Conservation (phyloP, 2,797 vertebrate species). For the Hippocampus kuda region DNA sequence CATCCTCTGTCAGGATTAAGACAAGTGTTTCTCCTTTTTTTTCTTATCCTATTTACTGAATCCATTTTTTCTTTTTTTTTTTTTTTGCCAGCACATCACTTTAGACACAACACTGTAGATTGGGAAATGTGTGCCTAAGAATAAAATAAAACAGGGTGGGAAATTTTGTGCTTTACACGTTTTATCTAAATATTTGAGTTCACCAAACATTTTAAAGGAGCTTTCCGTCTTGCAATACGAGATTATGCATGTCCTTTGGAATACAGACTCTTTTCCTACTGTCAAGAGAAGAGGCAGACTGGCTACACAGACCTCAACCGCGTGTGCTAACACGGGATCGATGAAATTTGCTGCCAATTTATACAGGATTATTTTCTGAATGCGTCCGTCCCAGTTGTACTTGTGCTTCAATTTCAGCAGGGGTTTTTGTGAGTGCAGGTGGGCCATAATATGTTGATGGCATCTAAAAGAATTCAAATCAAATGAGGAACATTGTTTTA, state of each 20-base stretch:
- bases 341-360: conserved; percentile 61
- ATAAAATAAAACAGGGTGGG: conserved; percentile 64
- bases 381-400: conserved; percentile 51
- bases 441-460: conserved; percentile 31
- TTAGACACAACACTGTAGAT: conserved; percentile 99
- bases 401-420: conserved; percentile 48
- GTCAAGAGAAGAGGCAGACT: conserved; percentile 51
- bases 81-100: conserved; percentile 86
- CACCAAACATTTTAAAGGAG: conserved; percentile 64
- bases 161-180: conserved; percentile 59
- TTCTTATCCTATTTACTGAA: conserved; percentile 61
- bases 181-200: conserved; percentile 52
- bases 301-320: conserved; percentile 49
- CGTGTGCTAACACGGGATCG: conserved; percentile 51
- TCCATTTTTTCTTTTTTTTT: conserved; percentile 56
- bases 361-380: conserved; percentile 69
- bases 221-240: conserved; percentile 73
- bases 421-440: conserved; percentile 27
- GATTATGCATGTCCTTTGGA: conserved; percentile 64
- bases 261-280: conserved; percentile 66
- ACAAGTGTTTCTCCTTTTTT: conserved; percentile 53
- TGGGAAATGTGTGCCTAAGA: conserved; percentile 78
- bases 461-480: conserved; percentile 46
- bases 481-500: conserved; percentile 28
- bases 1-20: conserved; percentile 51